phyloP scores from a whole-genome alignment of 2,797 vertebrate species.

The Pipistrellus nathusii region DNA sequence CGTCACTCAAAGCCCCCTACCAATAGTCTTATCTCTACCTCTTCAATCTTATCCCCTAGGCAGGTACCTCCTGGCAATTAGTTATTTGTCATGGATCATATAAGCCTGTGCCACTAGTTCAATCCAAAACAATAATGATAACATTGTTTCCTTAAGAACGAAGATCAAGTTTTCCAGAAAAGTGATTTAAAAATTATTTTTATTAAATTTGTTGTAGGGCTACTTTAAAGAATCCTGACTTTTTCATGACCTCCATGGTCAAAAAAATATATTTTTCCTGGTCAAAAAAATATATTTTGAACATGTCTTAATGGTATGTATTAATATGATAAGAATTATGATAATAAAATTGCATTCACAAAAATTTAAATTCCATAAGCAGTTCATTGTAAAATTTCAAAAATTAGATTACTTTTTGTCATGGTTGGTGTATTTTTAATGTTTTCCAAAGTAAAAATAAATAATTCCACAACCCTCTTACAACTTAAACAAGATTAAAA shows the following conservation, averaged over 20 bases:
- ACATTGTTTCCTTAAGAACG: neutral
- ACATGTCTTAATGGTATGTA: neutral
- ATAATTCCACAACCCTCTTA: neutral
- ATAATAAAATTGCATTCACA: neutral
- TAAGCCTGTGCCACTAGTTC: neutral
- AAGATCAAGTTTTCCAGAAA: neutral
- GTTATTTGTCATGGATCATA: neutral
- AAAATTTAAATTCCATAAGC: neutral
- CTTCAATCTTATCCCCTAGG: neutral
- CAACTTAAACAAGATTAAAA: neutral
- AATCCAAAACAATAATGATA: neutral
- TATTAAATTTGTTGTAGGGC: neutral
- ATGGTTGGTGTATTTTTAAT: neutral
- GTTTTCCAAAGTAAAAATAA: slow-evolving; percentile 7
- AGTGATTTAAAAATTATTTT: neutral
- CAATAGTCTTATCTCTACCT: neutral
- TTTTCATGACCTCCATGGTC: neutral
- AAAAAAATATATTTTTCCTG: neutral
- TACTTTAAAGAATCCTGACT: neutral
- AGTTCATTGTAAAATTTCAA: neutral
- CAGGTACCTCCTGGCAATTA: neutral
- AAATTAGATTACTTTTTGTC: neutral
- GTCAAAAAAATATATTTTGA: neutral
- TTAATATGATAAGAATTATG: neutral
- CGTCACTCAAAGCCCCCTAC: neutral